A percentile compares a stretch with the other conserved stretches of the same genome.
Conservation (phyloP, 2,797 vertebrate species). For the Sebastes nivosus region DNA sequence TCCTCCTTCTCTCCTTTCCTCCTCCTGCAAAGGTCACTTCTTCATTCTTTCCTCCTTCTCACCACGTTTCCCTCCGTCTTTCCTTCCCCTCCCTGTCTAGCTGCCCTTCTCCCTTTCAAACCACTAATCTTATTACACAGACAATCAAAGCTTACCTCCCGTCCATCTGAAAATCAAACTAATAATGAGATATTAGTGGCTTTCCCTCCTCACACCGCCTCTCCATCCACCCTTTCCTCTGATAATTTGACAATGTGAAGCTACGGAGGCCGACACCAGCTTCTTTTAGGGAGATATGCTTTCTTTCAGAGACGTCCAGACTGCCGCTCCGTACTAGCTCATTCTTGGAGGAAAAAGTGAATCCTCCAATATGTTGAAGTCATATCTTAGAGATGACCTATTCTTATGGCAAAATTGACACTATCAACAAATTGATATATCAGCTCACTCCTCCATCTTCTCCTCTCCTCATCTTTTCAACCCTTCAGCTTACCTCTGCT, state of each 20-base stretch:
- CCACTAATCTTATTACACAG: constrained; percentile 74
- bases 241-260: neutral
- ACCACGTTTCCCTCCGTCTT: neutral
- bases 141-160: constrained; percentile 86
- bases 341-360: neutral
- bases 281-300: neutral
- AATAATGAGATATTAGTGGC: constrained; percentile 87
- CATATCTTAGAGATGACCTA: neutral
- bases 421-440: neutral
- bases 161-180: constrained; percentile 92
- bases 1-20: constrained; percentile 34
- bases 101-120: constrained; percentile 55
- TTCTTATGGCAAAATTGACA: neutral
- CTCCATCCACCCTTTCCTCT: neutral
- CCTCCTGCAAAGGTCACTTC: constrained; percentile 48
- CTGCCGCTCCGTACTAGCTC: neutral
- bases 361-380: neutral
- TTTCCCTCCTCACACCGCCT: neutral
- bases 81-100: neutral
- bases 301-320: neutral
- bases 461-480: constrained; percentile 17
- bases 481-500: constrained; percentile 33
- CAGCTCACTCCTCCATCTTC: neutral
- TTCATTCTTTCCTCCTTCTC: neutral
- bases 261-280: neutral